Percentiles rank a stretch among this genome's conserved stretches.
Conservation (phyloP, 2,888 invertebrate genomes). For the Perdita meconis region DNA sequence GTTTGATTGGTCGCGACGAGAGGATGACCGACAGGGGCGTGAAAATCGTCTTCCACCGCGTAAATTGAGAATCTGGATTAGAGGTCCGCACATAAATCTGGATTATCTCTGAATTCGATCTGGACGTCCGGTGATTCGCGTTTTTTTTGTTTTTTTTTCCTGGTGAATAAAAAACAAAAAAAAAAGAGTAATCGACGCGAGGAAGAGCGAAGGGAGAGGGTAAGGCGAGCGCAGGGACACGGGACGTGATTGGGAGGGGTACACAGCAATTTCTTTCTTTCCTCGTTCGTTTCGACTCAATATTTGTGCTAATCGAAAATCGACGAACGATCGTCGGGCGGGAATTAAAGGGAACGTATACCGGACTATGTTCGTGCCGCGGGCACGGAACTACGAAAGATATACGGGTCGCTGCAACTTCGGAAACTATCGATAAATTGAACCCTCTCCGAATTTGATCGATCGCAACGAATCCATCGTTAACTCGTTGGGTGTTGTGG, state of each 20-base stretch:
- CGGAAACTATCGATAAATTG: constrained; percentile 2
- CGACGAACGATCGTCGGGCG: background rate
- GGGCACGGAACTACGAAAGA: constrained; percentile 1
- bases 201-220: background rate
- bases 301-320: background rate
- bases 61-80: constrained; percentile 34
- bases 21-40: background rate
- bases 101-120: constrained; percentile 46
- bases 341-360: constrained; percentile 10
- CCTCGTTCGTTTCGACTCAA: constrained; percentile 15
- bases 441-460: background rate
- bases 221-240: background rate
- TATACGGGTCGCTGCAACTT: background rate
- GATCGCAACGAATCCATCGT: background rate
- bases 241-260: background rate
- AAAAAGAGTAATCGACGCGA: constrained; percentile 9
- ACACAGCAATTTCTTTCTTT: constrained; percentile 6
- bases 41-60: constrained; percentile 33
- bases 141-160: no score
- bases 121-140: constrained; percentile 14
- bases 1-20: background rate
- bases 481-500: background rate
- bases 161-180: no score
- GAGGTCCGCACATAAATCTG: constrained; percentile 29
- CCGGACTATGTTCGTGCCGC: constrained; percentile 34